Evolutionary conservation across 2,113 vertebrate species (phyloP), one percentile per base, ranked within the genome.

Genomic region (Hypanus sabinus): DNA sequence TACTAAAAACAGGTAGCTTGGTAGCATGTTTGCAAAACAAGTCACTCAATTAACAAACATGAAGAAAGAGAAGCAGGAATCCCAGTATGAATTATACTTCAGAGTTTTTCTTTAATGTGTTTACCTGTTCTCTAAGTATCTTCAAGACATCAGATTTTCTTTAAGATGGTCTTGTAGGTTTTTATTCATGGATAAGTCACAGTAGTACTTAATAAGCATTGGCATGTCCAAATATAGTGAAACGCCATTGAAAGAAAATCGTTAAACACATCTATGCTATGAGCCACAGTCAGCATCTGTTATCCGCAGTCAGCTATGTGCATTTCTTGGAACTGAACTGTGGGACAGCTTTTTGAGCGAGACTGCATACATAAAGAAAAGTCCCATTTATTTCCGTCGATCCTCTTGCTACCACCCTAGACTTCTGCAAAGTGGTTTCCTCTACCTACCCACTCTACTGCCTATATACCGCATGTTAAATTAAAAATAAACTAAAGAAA

Each of bases 361-460:
- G 57, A 65, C 30, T 90, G 14, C 60, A 65, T n/a, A 65, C 85
- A 62, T 3, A 12, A 68, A 90, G 55, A 68, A 90, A n/a, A 68
- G 60, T 90, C 85, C n/a, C 60, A 18, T 62, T 88, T 90, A 62
- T 68, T 90, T 90, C 60, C 62, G 85, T 62, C 6, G 60, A 30
- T 65, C 60, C 85, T 90, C 57, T 62, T 20, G 85, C 62, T 20
- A 65, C 57, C 60, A 18, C 85, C 85, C 60, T 90, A 65, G 85
- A 68, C 85, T 90, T 90, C 85, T 90, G 85, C 57, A 68, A 90
- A 90, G 85, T 68, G 85, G 85, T 90, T 90, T 68, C 85, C 60
- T 90, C 30, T 62, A 90, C 57, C 85, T 20, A 65, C 85, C n/a
- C 60, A 65, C 30, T 65, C n/a, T 36, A 68, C 85, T 68, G 85